Base-by-base conservation (phyloP, 1,140 invertebrate species). In the Drepana arcuata region DNA sequence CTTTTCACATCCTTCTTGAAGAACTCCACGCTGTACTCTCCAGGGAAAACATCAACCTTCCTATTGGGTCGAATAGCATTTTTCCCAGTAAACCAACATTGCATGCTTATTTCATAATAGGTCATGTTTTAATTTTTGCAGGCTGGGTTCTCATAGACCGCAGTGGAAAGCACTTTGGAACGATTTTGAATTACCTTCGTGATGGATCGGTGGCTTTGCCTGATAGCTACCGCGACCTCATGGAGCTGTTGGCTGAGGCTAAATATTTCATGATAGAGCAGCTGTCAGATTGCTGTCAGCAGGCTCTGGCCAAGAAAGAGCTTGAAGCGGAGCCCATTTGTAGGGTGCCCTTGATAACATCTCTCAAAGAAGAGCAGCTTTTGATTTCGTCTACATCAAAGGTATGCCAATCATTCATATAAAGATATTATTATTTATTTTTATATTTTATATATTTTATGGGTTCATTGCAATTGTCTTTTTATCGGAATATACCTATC, bases 141-240 rank as follows among this genome's bases (percentile, higher is more conserved):
- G 96, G 97, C 32, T 99, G 96, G 96, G 96, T 99, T 52, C 78
- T 99, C 16, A 99, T 99, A 58, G 98, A 99, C 77, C 88, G 98
- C 7, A 96, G 95, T 86, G 97, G 98, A n/a, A 98, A 98, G 80
- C 97, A 99, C 85, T 99, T 99, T 88, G 95, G 94, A 2, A 93
- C 92, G 6, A 97, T 99, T 57, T 77, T 99, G 2, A 99, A 98
- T 71, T 99, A 95, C 70, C 83, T 99, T n/a, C 84, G 97, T 25
- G 97, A 99, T 87, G 96, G 96, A 7, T 91, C 90, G 38, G 93
- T 98, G 11, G 90, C 94, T 7, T 79, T 99, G 37, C 97, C 97
- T n/a, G 96, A 98, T 52, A 94, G 87, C 50, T 88, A 89, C 45
- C 90, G 92, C 65, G 97, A 99, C 79, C 89, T 93, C 36, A 91